Evolutionary conservation across 2,888 invertebrate genomes (phyloP).

Genomic region (Dexiosoma caninum): DNA sequence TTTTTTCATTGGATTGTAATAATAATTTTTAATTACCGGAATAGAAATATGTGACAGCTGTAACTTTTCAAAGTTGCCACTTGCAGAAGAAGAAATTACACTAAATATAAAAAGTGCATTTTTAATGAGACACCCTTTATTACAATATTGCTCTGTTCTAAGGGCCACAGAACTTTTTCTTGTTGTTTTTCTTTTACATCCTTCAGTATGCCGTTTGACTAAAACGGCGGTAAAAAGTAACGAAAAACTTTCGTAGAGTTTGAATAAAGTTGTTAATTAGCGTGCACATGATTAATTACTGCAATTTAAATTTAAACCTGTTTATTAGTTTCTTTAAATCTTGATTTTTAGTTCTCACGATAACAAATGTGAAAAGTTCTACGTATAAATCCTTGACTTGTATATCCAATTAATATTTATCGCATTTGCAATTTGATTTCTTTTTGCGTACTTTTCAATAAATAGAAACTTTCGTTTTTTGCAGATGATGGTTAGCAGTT

Average conservation of each 20-base stretch:
- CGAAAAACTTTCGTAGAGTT: slow-evolving; percentile 35
- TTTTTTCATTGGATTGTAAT: too few relatives aligned
- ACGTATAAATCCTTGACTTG: slow-evolving; percentile 15
- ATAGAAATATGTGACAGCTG: too few relatives aligned
- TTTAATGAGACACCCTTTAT: too few relatives aligned
- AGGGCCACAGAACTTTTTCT: neutral
- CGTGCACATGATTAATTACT: slow-evolving; percentile 46
- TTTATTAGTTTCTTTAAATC: neutral
- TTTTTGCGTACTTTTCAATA: slow-evolving; percentile 23
- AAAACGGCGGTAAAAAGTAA: neutral
- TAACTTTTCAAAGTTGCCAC: too few relatives aligned
- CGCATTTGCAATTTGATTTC: slow-evolving; percentile 56
- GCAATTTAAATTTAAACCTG: neutral
- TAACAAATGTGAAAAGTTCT: neutral
- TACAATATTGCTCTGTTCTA: too few relatives aligned
- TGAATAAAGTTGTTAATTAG: slow-evolving; percentile 63
- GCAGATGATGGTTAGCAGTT: neutral
- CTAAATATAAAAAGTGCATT: too few relatives aligned
- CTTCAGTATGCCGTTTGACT: neutral
- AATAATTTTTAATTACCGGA: too few relatives aligned
- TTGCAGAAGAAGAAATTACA: too few relatives aligned
- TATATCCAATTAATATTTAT: slow-evolving; percentile 60
- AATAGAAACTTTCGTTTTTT: slow-evolving; percentile 28
- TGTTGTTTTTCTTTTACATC: neutral
- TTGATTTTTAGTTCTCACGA: slow-evolving; percentile 20